These are phyloP conservation scores for Pinna nobilis DNA, from an alignment of 1,140 invertebrate species.

Conservation along the genomic window DNA sequence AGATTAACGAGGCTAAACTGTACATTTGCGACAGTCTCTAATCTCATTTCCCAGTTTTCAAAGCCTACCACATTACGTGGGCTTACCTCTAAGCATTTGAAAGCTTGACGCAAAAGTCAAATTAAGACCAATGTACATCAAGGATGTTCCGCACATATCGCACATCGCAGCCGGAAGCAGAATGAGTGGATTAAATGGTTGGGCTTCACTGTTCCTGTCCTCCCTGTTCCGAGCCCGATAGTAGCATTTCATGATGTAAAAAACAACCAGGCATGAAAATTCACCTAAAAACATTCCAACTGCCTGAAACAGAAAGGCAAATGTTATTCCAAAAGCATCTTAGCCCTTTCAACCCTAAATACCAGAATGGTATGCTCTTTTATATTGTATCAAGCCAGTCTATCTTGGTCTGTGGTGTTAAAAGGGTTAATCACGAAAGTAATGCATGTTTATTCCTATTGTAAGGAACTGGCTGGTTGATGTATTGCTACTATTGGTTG, in stretches of 20 bases:
- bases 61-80: too few relatives aligned
- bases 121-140: constrained; percentile 93
- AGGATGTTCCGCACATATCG: constrained; percentile 87
- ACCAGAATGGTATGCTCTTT: background rate
- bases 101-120: constrained; percentile 96
- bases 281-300: constrained; percentile 93
- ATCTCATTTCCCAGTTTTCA: too few relatives aligned
- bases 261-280: constrained; percentile 86
- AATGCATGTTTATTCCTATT: background rate
- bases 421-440: background rate
- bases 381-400: background rate
- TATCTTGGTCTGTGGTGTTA: background rate
- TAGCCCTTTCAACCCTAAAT: background rate
- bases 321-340: background rate
- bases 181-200: constrained; percentile 82
- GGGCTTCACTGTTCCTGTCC: constrained; percentile 77
- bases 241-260: constrained; percentile 62
- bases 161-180: constrained; percentile 90
- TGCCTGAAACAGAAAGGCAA: constrained; percentile 78
- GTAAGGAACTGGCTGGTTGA: background rate
- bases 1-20: too few relatives aligned
- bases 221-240: constrained; percentile 39
- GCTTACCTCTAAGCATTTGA: constrained; percentile 93
- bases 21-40: background rate
- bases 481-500: too few relatives aligned